phyloP scores from a whole-genome alignment of 2,888 invertebrate genomes.

The Aleiodes leptofemur region DNA sequence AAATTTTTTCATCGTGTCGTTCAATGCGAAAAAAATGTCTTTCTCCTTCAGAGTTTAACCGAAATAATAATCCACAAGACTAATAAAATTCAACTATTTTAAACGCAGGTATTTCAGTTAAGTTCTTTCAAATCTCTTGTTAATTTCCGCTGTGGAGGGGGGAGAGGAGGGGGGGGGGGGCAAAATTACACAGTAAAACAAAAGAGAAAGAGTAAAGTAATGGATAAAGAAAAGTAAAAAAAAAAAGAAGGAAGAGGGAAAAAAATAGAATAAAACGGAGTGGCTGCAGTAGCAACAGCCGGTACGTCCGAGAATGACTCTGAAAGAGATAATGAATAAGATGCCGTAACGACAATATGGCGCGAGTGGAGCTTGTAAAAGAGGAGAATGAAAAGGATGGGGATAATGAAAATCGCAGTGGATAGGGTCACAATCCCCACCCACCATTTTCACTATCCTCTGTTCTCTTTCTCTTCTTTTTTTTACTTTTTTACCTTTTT shows the following conservation, averaged over 20 bases:
- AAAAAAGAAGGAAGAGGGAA: background rate
- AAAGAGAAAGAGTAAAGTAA: conserved; percentile 55
- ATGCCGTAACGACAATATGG: conserved; percentile 32
- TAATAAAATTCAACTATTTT: background rate
- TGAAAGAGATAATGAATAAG: conserved; percentile 36
- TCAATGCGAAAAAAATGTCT: too few relatives aligned
- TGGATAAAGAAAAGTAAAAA: conserved; percentile 4
- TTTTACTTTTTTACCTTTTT: background rate
- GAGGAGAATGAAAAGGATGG: conserved; percentile 32
- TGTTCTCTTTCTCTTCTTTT: background rate
- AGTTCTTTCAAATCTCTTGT: conserved; percentile 13
- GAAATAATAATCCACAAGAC: background rate
- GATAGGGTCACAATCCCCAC: conserved; percentile 24
- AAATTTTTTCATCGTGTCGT: too few relatives aligned
- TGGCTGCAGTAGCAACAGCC: conserved; percentile 18
- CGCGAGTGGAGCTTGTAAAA: conserved; percentile 32
- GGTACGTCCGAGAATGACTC: conserved; percentile 26
- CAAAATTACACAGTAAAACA: conserved; percentile 27
- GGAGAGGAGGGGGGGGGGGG: background rate
- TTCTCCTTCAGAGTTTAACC: too few relatives aligned
- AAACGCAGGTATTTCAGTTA: conserved; percentile 1
- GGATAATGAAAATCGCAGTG: conserved; percentile 33
- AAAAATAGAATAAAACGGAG: conserved; percentile 9
- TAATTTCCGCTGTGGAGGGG: conserved; percentile 10
- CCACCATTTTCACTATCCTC: conserved; percentile 29